A percentile compares a stretch with the other conserved stretches of the same genome.
These are phyloP conservation scores for Sarcophilus harrisii DNA, from an alignment of 2,797 vertebrate genomes.

Conservation along the genomic window DNA sequence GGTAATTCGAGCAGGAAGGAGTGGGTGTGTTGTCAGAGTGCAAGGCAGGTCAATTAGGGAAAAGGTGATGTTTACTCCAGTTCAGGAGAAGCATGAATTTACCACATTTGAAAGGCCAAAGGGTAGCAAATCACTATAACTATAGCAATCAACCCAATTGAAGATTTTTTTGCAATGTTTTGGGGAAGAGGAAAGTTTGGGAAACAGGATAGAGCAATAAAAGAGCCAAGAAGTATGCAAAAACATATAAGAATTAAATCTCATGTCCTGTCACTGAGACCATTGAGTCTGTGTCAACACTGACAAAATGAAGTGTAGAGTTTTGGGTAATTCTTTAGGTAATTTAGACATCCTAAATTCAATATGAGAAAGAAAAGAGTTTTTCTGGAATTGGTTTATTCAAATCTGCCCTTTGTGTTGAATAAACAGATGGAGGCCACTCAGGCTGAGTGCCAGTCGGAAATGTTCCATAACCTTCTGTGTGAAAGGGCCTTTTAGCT, in stretches of 20 bases:
- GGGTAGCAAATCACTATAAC: too few species aligned
- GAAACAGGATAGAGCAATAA: not conserved
- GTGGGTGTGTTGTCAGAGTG: constrained; percentile 50
- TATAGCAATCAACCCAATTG: fast-evolving
- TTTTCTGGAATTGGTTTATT: not conserved
- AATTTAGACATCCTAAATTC: not conserved
- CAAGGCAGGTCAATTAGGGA: constrained; percentile 67
- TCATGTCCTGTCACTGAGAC: not conserved
- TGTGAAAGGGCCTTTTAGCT: not conserved
- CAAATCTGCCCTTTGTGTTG: not conserved
- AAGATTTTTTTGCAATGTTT: not conserved
- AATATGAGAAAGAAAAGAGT: fast-evolving
- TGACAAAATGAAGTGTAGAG: not conserved
- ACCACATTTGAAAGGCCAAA: not conserved
- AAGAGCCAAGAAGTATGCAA: not conserved
- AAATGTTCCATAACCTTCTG: not conserved
- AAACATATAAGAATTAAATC: not conserved
- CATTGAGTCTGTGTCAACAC: not conserved
- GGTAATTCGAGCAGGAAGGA: constrained; percentile 65
- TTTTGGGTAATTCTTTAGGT: not conserved
- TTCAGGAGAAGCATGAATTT: not conserved
- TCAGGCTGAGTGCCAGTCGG: not conserved
- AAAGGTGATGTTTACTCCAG: constrained; percentile 72
- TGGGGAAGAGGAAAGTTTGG: constrained; percentile 46
- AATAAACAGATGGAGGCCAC: not conserved